Base-by-base conservation (phyloP, 2,888 invertebrate species). In the Melieria crassipennis region DNA sequence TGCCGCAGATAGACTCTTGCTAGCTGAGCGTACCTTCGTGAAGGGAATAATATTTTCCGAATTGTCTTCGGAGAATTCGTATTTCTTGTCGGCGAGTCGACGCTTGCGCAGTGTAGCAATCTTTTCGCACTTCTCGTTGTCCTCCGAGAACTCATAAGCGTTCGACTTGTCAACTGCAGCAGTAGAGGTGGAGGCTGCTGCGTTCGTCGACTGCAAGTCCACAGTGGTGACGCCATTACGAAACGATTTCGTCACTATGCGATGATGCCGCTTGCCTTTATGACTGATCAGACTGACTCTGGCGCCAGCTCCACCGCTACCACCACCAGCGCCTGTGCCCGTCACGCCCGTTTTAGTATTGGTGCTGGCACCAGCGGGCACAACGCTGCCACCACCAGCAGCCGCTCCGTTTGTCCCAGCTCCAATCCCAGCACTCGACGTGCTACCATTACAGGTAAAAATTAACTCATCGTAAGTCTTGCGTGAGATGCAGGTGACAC, bases 41-140 rank as follows among this genome's bases (percentile, higher is more conserved):
- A 83, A 85, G 62, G 83, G 88, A 80, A 91, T 88, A 71, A 91
- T 90, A 78, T 91, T 91, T 80, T 91, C 91, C 0, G 89, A 88
- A 77, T 91, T 90, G 73, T 94, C 94, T 79, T 95, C 95, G 0
- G 93, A 94, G 82, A 96, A 96, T 82, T 96, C 96, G 83, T 96
- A 96, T 84, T 95, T 96, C 84, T 96, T 96, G 81, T 96, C 96
- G 0, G 96, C 96, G 66, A 96, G 87, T 7, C 95, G 90, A 68
- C 95, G 90, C 83, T 94, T 94, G 7, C 96, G 89, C 82, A 94
- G 95, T 80, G 92, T 92, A 79, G 94, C 94, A n/a, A 95, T 89
- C 81, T 95, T 95, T 82, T 95, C 95, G 81, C 93, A 94, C 76
- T 94, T 94, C 78, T 93, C 93, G 6, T 91, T 90, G 78, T 95